Evolutionary conservation across 2,888 invertebrate genomes (phyloP), one percentile per base, ranked within the genome.

Genomic region (Elegia similella): DNA sequence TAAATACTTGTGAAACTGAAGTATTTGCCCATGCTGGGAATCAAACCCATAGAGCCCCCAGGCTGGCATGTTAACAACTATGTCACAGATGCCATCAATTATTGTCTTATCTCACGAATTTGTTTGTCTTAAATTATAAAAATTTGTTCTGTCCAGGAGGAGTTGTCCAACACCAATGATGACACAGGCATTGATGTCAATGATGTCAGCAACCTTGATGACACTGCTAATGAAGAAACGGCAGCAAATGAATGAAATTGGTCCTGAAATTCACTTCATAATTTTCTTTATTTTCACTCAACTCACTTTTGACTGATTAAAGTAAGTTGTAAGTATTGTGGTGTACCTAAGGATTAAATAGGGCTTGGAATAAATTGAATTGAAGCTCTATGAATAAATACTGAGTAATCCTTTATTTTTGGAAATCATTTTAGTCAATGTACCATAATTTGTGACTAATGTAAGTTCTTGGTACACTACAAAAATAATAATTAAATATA

Each of bases 91-190:
- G 23, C 23, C 2, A 23, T 23, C 5, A 23, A 23, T 5, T 23
- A 23, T 23, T 23, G 23, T 23, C 23, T 23, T 5, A 23, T 23
- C 2, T 23, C n/a, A 23, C 23, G 5, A 3, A 23, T 23, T 23
- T n/a, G n/a, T n/a, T n/a, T n/a, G n/a, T n/a, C n/a, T 5, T 23
- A 23, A 23, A 23, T 5, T 5, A 5, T 29, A 34, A 52, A 57
- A n/a, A 42, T 50, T 32, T 38, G 52, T 48, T 53, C 73, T 65
- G 72, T 76, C 34, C 68, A 92, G 78, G 84, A 94, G 92, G 95
- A 95, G 75, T 92, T 95, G 80, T 86, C 94, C 6, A 93, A 84
- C 61, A 70, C 91, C 62, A 94, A 93, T 60, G 91, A 93, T 72
- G 91, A 88, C 67, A 92, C 92, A 56, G 92, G 91, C 15, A 92